Evolutionary conservation across 2,797 vertebrate species (phyloP).

Genomic region (Cyclopterus lumpus): DNA sequence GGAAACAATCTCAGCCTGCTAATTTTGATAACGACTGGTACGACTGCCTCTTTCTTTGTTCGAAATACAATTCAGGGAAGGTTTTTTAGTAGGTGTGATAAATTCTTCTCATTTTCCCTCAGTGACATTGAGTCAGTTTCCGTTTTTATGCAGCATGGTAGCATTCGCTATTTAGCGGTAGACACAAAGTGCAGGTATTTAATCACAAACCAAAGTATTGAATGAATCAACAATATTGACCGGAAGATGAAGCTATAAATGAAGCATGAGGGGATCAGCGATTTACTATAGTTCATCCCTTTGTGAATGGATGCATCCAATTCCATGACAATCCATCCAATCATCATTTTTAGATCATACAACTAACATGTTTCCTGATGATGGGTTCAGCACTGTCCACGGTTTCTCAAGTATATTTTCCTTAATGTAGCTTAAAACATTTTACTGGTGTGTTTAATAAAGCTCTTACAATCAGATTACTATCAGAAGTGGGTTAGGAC

Average conservation of each 20-base stretch:
- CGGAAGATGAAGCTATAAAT: background rate
- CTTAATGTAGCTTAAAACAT: no score
- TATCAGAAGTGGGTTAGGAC: background rate
- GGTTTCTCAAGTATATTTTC: no score
- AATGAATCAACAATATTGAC: background rate
- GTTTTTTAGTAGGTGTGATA: background rate
- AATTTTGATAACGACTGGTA: conserved; percentile 32
- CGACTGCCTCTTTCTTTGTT: conserved; percentile 16
- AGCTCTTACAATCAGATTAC: background rate
- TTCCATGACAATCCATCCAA: background rate
- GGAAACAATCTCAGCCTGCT: conserved; percentile 47
- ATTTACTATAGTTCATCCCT: no score
- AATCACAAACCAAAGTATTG: background rate
- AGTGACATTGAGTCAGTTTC: background rate
- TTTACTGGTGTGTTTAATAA: no score
- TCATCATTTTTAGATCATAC: background rate
- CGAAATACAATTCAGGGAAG: background rate
- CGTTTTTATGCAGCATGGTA: background rate
- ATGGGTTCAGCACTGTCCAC: background rate
- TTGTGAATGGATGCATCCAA: no score
- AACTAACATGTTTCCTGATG: background rate
- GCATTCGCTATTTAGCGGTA: background rate
- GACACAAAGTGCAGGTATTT: background rate
- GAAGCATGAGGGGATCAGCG: background rate
- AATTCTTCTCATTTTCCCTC: background rate